Conservation (phyloP, 92 coral and sea anemone genomes). For the Metridium senile region DNA sequence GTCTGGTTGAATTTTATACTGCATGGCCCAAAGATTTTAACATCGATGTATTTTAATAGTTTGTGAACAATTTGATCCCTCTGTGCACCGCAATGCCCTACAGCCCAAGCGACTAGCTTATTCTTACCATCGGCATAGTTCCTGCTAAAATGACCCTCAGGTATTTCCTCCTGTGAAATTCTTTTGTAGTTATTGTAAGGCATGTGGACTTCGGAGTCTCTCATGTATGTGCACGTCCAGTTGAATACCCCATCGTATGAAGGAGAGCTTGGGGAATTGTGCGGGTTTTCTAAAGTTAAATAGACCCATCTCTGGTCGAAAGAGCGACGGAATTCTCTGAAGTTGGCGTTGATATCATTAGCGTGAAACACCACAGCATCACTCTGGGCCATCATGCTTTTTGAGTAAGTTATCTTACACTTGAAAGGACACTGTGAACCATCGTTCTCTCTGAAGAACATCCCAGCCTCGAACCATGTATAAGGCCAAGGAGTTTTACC, state of each 20-base stretch:
- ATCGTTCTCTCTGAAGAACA: slow-evolving; percentile 55
- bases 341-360: slow-evolving; percentile 54
- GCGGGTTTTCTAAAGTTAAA: slow-evolving; percentile 69
- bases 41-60: slow-evolving; percentile 45
- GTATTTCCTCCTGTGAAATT: neutral
- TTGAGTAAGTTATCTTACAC: slow-evolving; percentile 60
- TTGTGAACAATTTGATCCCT: slow-evolving; percentile 51
- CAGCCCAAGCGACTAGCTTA: slow-evolving; percentile 75
- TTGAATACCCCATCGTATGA: slow-evolving; percentile 49
- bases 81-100: slow-evolving; percentile 58
- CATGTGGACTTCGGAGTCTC: slow-evolving; percentile 36
- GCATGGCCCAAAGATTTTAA: slow-evolving; percentile 71
- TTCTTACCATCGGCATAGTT: slow-evolving; percentile 49
- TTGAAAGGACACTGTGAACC: slow-evolving; percentile 40
- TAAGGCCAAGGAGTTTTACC: slow-evolving; percentile 59
- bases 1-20: slow-evolving; percentile 2
- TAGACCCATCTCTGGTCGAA: slow-evolving; percentile 66
- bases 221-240: slow-evolving; percentile 64
- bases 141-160: neutral
- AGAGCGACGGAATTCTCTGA: slow-evolving; percentile 12
- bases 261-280: slow-evolving; percentile 19
- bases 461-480: slow-evolving; percentile 33
- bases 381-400: slow-evolving; percentile 26
- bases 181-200: slow-evolving; percentile 53
- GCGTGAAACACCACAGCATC: slow-evolving; percentile 78